Percentiles rank a stretch among this genome's conserved stretches.
Evolutionary conservation across 2,888 invertebrate species (phyloP).

Genomic region (Neoaliturus tenellus): DNA sequence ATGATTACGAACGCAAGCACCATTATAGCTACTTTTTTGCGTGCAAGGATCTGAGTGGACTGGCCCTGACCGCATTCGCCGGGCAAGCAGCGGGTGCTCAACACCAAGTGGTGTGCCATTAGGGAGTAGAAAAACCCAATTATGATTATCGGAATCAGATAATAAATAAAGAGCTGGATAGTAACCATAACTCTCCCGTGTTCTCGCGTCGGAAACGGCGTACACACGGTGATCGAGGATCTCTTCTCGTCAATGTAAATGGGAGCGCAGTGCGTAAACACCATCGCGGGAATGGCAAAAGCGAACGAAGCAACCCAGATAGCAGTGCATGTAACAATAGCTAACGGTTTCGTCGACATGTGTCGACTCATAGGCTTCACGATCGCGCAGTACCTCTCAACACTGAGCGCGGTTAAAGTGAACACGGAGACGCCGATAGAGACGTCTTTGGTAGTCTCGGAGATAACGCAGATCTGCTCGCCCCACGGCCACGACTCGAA

Average conservation of each 20-base stretch:
- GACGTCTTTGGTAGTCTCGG: conserved; percentile 79
- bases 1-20: conserved; percentile 93
- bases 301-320: conserved; percentile 88
- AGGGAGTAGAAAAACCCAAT: conserved; percentile 91
- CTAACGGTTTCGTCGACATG: conserved; percentile 79
- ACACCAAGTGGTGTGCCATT: conserved; percentile 91
- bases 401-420: conserved; percentile 87
- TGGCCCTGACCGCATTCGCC: conserved; percentile 79
- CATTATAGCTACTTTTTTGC: conserved; percentile 82
- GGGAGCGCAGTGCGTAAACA: conserved; percentile 72
- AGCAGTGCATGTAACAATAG: conserved; percentile 79
- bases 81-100: conserved; percentile 86
- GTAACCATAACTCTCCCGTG: conserved; percentile 82
- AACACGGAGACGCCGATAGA: conserved; percentile 44
- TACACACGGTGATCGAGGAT: conserved; percentile 76
- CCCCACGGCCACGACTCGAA: conserved; percentile 73
- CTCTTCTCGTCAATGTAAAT: conserved; percentile 71
- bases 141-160: conserved; percentile 87
- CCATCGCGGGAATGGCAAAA: conserved; percentile 86
- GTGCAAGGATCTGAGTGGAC: conserved; percentile 72
- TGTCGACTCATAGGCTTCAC: conserved; percentile 90
- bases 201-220: conserved; percentile 81
- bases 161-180: conserved; percentile 83
- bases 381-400: conserved; percentile 93
- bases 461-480: conserved; percentile 71